Percentiles rank a stretch among this genome's conserved stretches.
Evolutionary conservation across 1,140 invertebrate species (phyloP).

Genomic region (Leguminivora glycinivorella): DNA sequence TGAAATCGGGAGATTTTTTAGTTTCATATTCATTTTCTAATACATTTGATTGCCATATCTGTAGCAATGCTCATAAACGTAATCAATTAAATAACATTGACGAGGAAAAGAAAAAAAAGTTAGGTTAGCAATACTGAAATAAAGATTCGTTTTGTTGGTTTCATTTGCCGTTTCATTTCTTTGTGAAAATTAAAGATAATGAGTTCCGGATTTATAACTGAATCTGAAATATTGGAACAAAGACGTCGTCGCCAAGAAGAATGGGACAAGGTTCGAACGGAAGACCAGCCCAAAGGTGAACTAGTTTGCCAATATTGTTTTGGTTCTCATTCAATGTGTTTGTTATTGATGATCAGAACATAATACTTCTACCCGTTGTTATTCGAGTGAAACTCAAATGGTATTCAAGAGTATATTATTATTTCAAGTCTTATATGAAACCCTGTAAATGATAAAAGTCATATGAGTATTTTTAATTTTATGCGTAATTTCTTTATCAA

Average conservation of each 20-base stretch:
- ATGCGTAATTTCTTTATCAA: neutral
- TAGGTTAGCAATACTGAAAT: neutral
- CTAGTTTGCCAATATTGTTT: slow-evolving; percentile 31
- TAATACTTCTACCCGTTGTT: neutral
- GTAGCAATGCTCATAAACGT: neutral
- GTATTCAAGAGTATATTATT: neutral
- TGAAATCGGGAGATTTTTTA: neutral
- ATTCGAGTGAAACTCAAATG: too few species aligned
- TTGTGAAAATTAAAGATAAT: slow-evolving; percentile 68
- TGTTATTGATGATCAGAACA: neutral
- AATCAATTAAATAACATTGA: slow-evolving; percentile 16
- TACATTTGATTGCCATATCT: neutral
- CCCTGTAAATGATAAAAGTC: neutral
- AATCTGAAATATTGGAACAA: slow-evolving; percentile 90
- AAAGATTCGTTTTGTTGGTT: neutral
- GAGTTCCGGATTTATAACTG: slow-evolving; percentile 94
- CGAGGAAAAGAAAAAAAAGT: neutral
- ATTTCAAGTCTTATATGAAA: too few species aligned
- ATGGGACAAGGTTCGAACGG: slow-evolving; percentile 95
- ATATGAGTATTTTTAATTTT: neutral
- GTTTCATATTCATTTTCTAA: neutral
- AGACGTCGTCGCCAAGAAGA: slow-evolving; percentile 91
- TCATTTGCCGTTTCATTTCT: neutral
- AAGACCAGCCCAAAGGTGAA: slow-evolving; percentile 92
- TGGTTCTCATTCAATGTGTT: neutral